Evolutionary conservation across 1,140 invertebrate species (phyloP), one percentile per base, ranked within the genome.

Genomic region (Bombus waltoni): DNA sequence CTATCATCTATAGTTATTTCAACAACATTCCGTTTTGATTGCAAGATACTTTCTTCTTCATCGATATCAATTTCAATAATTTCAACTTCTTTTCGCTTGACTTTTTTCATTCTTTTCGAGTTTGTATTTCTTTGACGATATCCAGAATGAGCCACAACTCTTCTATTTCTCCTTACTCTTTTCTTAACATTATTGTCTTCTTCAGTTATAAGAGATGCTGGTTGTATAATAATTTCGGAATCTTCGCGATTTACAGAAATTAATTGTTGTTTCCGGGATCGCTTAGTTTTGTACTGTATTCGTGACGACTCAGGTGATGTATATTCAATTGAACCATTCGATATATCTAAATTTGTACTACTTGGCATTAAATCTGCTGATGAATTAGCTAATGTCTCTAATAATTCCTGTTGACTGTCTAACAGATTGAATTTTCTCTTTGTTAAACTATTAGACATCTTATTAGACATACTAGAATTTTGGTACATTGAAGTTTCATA

Each of bases 161-260:
- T 83, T 92, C 90, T 93, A 77, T 92, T 94, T 79, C 94, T 86
- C 79, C 90, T 85, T 1, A 92, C 90, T 47, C 91, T 93, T 77
- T 94, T 93, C 81, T 81, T 93, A 47, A 70, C 44, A 18, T 73
- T 88, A 38, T 92, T 89, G 25, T 94, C 93, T 25, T 94, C 94
- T 53, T 95, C 94, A 1, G 88, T 91, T 18, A 92, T 77, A 57
- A 93, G 85, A 9, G 92, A 93, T 8, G 94, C 93, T 4, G 94
- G 93, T 87, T 95, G 95, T 62, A 95, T 95, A 44, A 95, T 95
- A 15, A 95, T 95, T 85, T 95, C 95, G 0, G 94, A 94, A 88
- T 95, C 94, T 5, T 92, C 94, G 3, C 95, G 93, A 88, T 95
- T 94, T 1, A 95, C 94, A 0, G 90, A 92, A 15, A 92, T 94